phyloP scores from a whole-genome alignment of 2,113 vertebrate species.

The Lonchura striata region DNA sequence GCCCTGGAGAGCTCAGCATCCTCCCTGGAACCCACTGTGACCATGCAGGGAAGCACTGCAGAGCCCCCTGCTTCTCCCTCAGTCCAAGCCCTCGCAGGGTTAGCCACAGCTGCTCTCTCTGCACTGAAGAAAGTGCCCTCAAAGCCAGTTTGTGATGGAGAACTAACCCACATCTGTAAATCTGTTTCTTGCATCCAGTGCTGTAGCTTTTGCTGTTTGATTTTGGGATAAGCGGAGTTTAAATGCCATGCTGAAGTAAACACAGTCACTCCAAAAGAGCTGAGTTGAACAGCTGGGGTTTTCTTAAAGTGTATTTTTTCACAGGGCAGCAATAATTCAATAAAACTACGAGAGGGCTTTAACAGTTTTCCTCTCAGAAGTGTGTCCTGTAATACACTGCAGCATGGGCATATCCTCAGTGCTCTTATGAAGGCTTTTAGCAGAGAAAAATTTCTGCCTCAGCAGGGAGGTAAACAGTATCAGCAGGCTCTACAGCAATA shows the following conservation, averaged over 20 bases:
- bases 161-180: not conserved
- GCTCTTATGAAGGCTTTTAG: slow-evolving; percentile 42
- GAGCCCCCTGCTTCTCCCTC: not conserved
- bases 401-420: not conserved
- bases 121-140: not conserved
- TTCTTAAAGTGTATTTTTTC: not conserved
- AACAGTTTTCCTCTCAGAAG: slow-evolving; percentile 15
- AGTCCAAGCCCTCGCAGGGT: accelerated
- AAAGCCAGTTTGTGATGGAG: not conserved
- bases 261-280: not conserved
- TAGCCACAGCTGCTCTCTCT: not conserved
- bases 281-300: slow-evolving; percentile 17
- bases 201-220: not conserved
- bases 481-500: slow-evolving; percentile 32
- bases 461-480: slow-evolving; percentile 47
- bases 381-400: slow-evolving; percentile 10
- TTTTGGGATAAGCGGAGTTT: not conserved
- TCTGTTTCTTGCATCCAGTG: not conserved
- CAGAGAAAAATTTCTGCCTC: slow-evolving; percentile 44
- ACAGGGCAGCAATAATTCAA: slow-evolving; percentile 59
- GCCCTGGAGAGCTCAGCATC: not conserved
- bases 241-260: not conserved
- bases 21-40: not conserved
- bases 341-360: slow-evolving; percentile 40
- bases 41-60: accelerated